A percentile compares a stretch with the other conserved stretches of the same genome.
Evolutionary conservation across 2,797 vertebrate genomes (phyloP).

Genomic region (Acipenser ruthenus): DNA sequence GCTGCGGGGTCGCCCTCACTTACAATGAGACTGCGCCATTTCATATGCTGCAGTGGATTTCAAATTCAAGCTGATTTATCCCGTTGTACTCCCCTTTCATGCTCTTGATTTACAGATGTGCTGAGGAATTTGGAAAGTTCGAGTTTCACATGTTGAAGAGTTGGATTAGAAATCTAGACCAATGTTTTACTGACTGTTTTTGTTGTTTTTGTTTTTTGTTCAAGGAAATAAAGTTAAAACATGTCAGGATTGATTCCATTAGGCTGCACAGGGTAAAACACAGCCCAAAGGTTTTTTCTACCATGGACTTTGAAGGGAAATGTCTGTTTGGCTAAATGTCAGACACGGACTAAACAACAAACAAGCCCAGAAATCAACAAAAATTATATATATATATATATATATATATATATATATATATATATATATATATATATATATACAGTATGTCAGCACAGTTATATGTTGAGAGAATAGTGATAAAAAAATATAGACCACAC

Average conservation of each 20-base stretch:
- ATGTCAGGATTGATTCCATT: conserved; percentile 73
- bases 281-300: conserved; percentile 63
- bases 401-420: neutral
- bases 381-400: neutral
- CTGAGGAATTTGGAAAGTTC: conserved; percentile 43
- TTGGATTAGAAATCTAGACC: conserved; percentile 45
- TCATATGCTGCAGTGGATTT: conserved; percentile 55
- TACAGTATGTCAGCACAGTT: no score
- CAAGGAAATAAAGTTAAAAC: conserved; percentile 50
- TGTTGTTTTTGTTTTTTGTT: conserved; percentile 22
- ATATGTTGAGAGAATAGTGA: no score
- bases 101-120: conserved; percentile 58
- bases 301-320: conserved; percentile 50
- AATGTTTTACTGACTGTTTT: conserved; percentile 38
- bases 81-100: conserved; percentile 62
- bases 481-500: no score
- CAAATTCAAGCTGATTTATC: conserved; percentile 65
- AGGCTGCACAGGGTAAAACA: conserved; percentile 61
- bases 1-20: conserved; percentile 48
- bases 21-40: conserved; percentile 48
- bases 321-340: conserved; percentile 69
- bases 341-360: conserved; percentile 44
- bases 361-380: conserved; percentile 33
- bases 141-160: conserved; percentile 38
- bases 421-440: no score